phyloP scores from a whole-genome alignment of 37 sponge, comb jelly and placozoan genomes.

The Cliona cf. orientalis region DNA sequence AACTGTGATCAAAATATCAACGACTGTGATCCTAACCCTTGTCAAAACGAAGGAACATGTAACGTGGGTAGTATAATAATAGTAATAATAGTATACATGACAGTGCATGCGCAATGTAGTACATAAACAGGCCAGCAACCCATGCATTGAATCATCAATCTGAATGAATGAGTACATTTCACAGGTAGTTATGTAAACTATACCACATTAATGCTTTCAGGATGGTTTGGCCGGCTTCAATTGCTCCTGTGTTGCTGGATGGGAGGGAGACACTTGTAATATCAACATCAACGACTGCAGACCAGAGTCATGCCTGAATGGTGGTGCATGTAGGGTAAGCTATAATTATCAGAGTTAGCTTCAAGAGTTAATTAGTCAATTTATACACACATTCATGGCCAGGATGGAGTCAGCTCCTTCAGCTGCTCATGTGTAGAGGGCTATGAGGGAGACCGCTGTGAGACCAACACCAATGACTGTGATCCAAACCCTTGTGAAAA shows the following conservation, averaged over 20 bases:
- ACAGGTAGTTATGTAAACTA: too few species aligned
- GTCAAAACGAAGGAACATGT: constrained; percentile 64
- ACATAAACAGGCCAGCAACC: too few species aligned
- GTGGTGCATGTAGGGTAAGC: constrained; percentile 30
- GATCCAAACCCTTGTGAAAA: neutral
- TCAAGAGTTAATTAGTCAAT: too few species aligned
- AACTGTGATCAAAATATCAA: constrained; percentile 66
- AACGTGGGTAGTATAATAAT: neutral
- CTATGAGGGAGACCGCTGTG: constrained; percentile 41
- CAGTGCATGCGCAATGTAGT: too few species aligned
- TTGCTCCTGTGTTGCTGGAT: constrained; percentile 43
- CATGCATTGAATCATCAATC: too few species aligned
- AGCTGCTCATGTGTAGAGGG: constrained; percentile 43
- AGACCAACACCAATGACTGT: constrained; percentile 32
- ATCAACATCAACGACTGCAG: constrained; percentile 3
- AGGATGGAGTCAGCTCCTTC: constrained; percentile 40
- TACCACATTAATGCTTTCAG: too few species aligned
- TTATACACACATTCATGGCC: too few species aligned
- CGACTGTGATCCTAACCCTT: constrained; percentile 60
- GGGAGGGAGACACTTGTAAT: constrained; percentile 12
- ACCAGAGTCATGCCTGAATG: constrained; percentile 16
- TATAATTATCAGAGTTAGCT: too few species aligned
- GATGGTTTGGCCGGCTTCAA: constrained; percentile 10
- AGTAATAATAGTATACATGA: neutral
- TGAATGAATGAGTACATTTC: too few species aligned